phyloP scores from a whole-genome alignment of 2,113 vertebrate genomes.

The Grantiella picta region DNA sequence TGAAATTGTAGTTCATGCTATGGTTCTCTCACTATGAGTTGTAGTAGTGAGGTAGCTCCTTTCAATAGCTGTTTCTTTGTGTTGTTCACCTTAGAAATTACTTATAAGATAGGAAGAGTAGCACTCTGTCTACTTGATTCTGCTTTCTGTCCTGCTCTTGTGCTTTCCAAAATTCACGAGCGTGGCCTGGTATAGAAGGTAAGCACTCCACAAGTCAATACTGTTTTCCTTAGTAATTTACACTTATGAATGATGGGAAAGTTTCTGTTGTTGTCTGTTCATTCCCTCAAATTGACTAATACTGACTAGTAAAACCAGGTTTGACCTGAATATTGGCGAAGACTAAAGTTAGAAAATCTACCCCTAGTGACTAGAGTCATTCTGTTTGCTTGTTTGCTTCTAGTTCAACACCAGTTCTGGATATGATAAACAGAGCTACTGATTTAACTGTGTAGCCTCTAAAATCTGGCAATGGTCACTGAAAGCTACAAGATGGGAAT shows the following conservation, averaged over 20 bases:
- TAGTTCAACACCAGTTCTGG: background rate
- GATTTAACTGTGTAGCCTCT: background rate
- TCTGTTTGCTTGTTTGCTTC: background rate
- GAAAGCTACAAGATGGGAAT: slow-evolving; percentile 29
- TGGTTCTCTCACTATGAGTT: background rate
- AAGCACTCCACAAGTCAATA: background rate
- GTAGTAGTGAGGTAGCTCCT: background rate
- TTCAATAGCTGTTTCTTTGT: background rate
- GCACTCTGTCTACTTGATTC: background rate
- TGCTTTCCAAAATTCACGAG: background rate
- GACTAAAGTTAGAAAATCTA: background rate
- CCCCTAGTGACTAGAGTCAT: background rate
- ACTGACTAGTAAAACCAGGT: background rate
- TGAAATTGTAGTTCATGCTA: background rate
- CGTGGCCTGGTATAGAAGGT: background rate
- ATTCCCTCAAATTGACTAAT: background rate
- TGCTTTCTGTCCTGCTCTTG: background rate
- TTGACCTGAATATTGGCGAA: background rate
- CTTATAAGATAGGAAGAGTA: background rate
- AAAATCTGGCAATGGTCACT: slow-evolving; percentile 3
- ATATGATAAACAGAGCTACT: background rate
- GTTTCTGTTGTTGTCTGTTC: background rate
- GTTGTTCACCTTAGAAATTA: background rate
- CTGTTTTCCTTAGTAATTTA: background rate
- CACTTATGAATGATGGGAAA: background rate